Percentiles rank a stretch among this genome's conserved stretches.
Conservation (phyloP, 2,113 vertebrate genomes). For the Halcyon malimbica region DNA sequence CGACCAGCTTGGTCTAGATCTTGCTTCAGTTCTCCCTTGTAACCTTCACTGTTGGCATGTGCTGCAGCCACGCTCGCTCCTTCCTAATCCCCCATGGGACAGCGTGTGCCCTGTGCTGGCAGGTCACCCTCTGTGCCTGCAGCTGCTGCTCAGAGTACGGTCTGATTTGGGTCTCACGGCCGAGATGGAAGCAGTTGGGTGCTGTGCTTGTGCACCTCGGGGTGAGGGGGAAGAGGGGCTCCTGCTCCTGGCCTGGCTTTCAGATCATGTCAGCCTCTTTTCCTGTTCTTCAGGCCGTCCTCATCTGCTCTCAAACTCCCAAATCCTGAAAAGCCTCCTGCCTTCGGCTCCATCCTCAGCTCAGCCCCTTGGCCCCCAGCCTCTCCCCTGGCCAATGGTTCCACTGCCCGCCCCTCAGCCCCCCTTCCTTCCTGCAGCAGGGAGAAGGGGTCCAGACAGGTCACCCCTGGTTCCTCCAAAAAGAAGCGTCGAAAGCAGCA, state of each 20-base stretch:
- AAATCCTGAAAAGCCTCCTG: constrained; percentile 40
- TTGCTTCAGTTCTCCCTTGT: neutral
- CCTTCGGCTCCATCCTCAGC: constrained; percentile 1
- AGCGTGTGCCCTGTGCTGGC: neutral
- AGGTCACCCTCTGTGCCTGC: neutral
- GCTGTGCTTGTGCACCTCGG: neutral
- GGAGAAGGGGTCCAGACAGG: neutral
- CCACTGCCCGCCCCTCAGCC: neutral
- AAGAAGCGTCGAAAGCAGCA: constrained; percentile 64
- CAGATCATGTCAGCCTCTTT: neutral
- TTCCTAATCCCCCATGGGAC: neutral
- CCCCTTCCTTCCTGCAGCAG: neutral
- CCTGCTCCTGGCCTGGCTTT: neutral
- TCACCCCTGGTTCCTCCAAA: neutral
- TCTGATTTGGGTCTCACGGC: neutral
- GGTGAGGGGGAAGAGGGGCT: neutral
- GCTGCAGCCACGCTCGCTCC: neutral
- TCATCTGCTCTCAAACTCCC: constrained; percentile 72
- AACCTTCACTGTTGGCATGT: neutral
- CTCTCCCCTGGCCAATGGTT: neutral
- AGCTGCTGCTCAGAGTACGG: neutral
- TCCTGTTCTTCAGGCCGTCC: constrained; percentile 67
- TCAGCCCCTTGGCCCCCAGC: neutral
- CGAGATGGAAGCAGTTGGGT: neutral
- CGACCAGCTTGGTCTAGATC: neutral